These are phyloP conservation scores for Echinops telfairi DNA, from an alignment of 2,113 vertebrate genomes.

Conservation along the genomic window DNA sequence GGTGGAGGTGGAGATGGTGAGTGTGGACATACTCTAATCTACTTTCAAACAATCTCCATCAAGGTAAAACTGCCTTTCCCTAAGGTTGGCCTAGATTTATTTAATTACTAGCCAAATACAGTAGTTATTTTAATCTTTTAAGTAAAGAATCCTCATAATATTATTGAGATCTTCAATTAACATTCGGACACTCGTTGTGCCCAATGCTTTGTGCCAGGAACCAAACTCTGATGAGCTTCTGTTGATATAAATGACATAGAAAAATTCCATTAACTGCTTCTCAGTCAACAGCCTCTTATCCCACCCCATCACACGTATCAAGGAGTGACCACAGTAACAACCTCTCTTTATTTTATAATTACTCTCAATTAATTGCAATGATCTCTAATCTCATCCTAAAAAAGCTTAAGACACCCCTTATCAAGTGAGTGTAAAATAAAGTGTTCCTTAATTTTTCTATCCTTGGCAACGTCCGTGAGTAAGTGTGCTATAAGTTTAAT, in stretches of 20 bases:
- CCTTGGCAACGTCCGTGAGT: constrained; percentile 1
- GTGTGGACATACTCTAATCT: too few relatives aligned
- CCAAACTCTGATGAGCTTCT: neutral
- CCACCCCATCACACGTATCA: neutral
- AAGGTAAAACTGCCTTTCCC: too few relatives aligned
- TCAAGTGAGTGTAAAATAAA: constrained; percentile 69
- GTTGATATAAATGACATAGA: constrained; percentile 69
- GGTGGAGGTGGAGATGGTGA: too few relatives aligned
- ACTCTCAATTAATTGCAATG: constrained; percentile 74
- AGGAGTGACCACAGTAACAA: constrained; percentile 66
- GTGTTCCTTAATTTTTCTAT: constrained; percentile 74
- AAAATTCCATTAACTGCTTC: constrained; percentile 72
- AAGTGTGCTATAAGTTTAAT: constrained; percentile 71
- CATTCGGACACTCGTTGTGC: neutral
- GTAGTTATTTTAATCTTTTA: too few relatives aligned
- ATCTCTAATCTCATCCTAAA: constrained; percentile 69
- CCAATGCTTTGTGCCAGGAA: neutral
- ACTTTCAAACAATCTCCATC: too few relatives aligned
- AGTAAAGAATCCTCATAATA: neutral
- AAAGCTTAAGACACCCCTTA: constrained; percentile 55
- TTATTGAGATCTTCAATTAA: neutral
- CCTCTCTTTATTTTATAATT: constrained; percentile 75
- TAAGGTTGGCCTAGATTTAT: too few relatives aligned
- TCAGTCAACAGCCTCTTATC: neutral
- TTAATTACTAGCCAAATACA: too few relatives aligned